A percentile compares a stretch with the other conserved stretches of the same genome.
Conservation (phyloP, 2,797 vertebrate genomes). For the Tiaroga cobitis region DNA sequence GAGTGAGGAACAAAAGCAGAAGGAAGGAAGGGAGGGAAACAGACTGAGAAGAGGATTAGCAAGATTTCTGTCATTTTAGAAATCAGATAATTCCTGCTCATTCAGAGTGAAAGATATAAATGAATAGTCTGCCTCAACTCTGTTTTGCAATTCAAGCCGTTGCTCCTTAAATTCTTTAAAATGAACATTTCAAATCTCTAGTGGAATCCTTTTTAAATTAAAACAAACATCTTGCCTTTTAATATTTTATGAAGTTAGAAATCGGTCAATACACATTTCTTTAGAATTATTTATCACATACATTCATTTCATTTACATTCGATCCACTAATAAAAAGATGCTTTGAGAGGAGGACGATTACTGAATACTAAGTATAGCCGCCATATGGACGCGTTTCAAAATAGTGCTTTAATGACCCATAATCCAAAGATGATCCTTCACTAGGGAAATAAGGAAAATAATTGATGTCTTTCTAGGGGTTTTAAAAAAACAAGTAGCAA, state of each 20-base stretch:
- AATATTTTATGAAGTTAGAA: slow-evolving; percentile 26
- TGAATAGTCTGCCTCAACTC: not conserved
- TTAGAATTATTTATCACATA: slow-evolving; percentile 1
- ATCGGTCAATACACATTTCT: not conserved
- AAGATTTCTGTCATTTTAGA: not conserved
- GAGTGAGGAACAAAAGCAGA: slow-evolving; percentile 2
- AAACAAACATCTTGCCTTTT: not conserved
- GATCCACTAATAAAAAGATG: not conserved
- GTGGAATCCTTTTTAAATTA: not conserved
- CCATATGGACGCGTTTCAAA: not conserved
- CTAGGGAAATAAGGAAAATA: not conserved
- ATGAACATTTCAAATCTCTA: not conserved
- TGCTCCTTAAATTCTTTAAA: slow-evolving; percentile 9
- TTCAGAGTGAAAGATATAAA: slow-evolving; percentile 21
- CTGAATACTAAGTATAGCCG: not conserved
- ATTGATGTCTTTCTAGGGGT: not conserved
- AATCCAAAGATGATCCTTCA: not conserved
- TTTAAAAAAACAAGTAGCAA: slow-evolving; percentile 10
- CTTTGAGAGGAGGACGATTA: not conserved
- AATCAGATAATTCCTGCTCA: not conserved
- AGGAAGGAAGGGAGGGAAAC: not conserved
- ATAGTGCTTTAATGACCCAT: not conserved
- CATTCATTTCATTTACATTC: not conserved
- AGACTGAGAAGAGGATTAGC: not conserved
- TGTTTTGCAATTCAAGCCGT: slow-evolving; percentile 19